Percentiles rank a stretch among this genome's conserved stretches.
phyloP scores from a whole-genome alignment of 2,888 invertebrate species.

The Ectobius pallidus region DNA sequence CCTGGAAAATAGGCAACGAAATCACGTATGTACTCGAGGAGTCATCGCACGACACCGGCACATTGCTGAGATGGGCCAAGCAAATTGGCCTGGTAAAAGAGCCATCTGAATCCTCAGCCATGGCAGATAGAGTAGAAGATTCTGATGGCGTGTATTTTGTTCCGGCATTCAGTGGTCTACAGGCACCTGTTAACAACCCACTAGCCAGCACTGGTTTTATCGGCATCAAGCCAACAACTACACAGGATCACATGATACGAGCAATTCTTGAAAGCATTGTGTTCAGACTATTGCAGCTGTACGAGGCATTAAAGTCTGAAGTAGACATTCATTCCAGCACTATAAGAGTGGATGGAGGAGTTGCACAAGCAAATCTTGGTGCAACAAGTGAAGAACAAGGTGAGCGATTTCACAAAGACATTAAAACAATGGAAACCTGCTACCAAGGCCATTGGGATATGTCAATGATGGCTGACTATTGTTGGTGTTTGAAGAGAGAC shows the following conservation, averaged over 20 bases:
- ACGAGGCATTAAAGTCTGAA: conserved; percentile 73
- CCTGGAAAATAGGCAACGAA: conserved; percentile 73
- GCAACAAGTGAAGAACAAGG: too few species aligned
- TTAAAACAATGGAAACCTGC: too few species aligned
- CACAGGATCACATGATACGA: conserved; percentile 77
- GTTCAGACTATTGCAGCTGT: conserved; percentile 80
- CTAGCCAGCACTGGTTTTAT: conserved; percentile 84
- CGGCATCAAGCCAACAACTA: conserved; percentile 73
- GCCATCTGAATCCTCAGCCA: conserved; percentile 67
- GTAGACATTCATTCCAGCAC: conserved; percentile 63
- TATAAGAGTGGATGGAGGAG: conserved; percentile 71
- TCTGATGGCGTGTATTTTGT: conserved; percentile 84
- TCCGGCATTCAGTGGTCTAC: conserved; percentile 86
- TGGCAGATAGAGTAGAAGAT: conserved; percentile 72
- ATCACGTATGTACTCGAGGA: conserved; percentile 84
- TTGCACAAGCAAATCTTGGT: too few species aligned
- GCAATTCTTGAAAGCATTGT: conserved; percentile 86
- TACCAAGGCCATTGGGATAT: too few species aligned
- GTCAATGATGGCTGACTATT: too few species aligned
- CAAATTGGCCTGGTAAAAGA: conserved; percentile 68
- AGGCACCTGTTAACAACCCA: conserved; percentile 91
- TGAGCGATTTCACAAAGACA: too few species aligned
- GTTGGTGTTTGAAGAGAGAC: too few species aligned
- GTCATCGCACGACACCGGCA: conserved; percentile 86
- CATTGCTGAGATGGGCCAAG: conserved; percentile 85